Evolutionary conservation across 2,797 vertebrate genomes (phyloP).

Genomic region (Pipistrellus pipistrellus): DNA sequence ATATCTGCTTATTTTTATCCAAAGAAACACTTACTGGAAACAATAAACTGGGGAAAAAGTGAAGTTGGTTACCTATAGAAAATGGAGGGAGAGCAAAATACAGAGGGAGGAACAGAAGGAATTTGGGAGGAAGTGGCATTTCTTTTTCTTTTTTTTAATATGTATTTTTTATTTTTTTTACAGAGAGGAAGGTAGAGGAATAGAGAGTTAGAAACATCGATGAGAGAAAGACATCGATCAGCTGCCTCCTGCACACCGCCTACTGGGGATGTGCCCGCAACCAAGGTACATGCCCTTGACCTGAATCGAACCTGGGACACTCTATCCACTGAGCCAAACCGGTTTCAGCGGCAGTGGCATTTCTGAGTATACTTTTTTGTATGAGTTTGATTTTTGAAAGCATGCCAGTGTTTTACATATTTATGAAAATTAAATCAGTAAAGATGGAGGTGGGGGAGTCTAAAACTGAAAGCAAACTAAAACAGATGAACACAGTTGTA

Average conservation of each 20-base stretch:
- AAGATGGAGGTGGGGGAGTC: not conserved
- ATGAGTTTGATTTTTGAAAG: not conserved
- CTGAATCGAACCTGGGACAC: too few relatives aligned
- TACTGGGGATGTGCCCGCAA: too few relatives aligned
- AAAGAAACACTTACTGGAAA: not conserved
- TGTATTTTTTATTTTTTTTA: too few relatives aligned
- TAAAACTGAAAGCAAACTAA: conserved; percentile 33
- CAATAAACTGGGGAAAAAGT: not conserved
- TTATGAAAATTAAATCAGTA: not conserved
- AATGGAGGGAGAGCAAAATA: not conserved
- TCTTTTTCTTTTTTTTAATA: not conserved
- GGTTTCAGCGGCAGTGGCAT: not conserved
- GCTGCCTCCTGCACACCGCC: too few relatives aligned
- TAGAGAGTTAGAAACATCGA: too few relatives aligned
- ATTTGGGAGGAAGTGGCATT: not conserved
- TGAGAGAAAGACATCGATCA: too few relatives aligned
- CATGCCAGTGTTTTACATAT: not conserved
- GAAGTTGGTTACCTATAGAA: not conserved
- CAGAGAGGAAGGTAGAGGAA: too few relatives aligned
- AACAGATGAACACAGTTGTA: not conserved
- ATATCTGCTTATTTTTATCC: not conserved
- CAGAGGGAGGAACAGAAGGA: not conserved
- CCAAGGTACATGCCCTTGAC: too few relatives aligned
- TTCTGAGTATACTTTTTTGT: not conserved
- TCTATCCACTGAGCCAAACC: too few relatives aligned